These are phyloP conservation scores for Botia almorhae DNA, from an alignment of 2,797 vertebrate species.

Conservation along the genomic window DNA sequence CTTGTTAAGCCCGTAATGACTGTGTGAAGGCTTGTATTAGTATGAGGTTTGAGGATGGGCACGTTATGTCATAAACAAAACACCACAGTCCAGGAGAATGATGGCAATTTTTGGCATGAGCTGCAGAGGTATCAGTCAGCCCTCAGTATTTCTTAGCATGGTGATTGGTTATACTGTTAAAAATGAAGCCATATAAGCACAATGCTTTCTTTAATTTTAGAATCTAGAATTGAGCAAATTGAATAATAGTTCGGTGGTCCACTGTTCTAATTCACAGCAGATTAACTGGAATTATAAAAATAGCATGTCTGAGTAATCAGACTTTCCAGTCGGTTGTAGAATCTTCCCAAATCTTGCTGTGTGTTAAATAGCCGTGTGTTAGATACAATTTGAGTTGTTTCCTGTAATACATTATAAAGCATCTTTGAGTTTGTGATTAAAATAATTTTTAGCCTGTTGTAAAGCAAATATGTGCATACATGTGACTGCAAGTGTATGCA, in stretches of 20 bases:
- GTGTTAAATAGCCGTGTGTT: too few species aligned
- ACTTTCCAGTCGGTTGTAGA: neutral
- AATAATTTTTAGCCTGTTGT: too few species aligned
- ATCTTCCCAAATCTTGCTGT: too few species aligned
- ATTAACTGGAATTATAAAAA: too few species aligned
- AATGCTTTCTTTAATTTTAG: neutral
- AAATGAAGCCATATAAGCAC: neutral
- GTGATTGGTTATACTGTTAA: neutral
- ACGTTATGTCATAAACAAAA: conserved; percentile 7
- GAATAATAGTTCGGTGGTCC: neutral
- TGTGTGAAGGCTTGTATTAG: conserved; percentile 5
- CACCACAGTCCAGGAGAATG: neutral
- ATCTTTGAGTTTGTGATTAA: too few species aligned
- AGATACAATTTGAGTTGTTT: too few species aligned
- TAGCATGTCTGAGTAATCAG: neutral
- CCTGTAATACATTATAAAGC: too few species aligned
- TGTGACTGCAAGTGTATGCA: neutral
- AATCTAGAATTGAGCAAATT: neutral
- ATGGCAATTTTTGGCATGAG: neutral
- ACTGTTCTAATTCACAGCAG: neutral
- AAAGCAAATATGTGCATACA: neutral
- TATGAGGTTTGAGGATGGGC: conserved; percentile 21
- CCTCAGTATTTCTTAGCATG: neutral
- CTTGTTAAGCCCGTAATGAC: conserved; percentile 31
- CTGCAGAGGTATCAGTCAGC: neutral